Evolutionary conservation across 2,113 vertebrate species (phyloP).

Genomic region (Tragulus kanchil): DNA sequence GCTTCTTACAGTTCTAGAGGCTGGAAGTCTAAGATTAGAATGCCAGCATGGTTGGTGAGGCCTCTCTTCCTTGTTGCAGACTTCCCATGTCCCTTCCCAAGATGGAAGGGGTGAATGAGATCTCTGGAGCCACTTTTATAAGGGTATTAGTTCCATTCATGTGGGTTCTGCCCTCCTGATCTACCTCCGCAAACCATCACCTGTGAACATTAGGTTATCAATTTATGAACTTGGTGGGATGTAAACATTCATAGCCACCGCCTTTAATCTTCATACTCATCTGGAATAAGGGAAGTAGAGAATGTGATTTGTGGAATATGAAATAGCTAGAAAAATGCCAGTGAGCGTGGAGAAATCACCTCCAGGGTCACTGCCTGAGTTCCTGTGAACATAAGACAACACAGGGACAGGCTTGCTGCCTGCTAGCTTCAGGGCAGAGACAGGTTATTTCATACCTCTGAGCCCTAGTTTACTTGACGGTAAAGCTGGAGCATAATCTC

Average conservation of each 20-base stretch:
- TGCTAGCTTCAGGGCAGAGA: not conserved
- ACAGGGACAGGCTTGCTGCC: not conserved
- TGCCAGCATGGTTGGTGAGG: not conserved
- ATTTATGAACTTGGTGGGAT: not conserved
- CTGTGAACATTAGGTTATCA: not conserved
- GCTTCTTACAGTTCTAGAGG: not conserved
- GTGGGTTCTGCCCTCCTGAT: not conserved
- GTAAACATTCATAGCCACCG: not conserved
- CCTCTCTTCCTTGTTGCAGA: not conserved
- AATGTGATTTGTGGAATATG: not conserved
- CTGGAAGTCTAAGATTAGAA: not conserved
- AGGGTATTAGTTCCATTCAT: not conserved
- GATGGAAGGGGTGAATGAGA: not conserved
- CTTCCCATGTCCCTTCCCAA: not conserved
- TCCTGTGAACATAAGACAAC: rapidly evolving
- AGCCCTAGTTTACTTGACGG: not conserved
- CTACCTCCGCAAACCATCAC: not conserved
- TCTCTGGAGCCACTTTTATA: not conserved
- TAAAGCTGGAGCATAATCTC: not conserved
- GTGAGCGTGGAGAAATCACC: not conserved
- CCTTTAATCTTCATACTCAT: not conserved
- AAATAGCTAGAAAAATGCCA: not conserved
- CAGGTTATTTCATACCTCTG: not conserved
- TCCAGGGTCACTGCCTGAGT: not conserved
- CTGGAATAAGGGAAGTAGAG: not conserved